Base-by-base conservation (phyloP, 2,113 vertebrate species). In the Poeciliopsis occidentalis region DNA sequence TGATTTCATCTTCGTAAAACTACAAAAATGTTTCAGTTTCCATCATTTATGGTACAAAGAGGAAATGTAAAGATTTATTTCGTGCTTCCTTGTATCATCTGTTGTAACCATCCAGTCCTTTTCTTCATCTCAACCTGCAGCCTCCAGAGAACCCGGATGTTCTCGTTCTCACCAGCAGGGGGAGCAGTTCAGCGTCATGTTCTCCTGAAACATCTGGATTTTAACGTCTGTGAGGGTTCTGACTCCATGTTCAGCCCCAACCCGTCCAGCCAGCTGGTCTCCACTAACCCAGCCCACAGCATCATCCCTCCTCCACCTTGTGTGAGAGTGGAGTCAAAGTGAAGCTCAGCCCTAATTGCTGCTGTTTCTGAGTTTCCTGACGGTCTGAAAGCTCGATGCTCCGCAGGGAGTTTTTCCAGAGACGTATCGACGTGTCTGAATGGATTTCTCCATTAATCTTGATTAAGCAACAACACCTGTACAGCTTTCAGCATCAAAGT, bases 381-480 rank as follows among this genome's bases (percentile, higher is more conserved):
- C 67, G 24, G 65, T 71, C 65, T 1, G 37, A 65, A 64, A 71
- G 17, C 19, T 81, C 0, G 5, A 0, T 4, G 15, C 81, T 81
- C 78, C 83, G 19, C 70, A 0, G 84, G 81, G 87, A 82, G 1
- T 54, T 69, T 47, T 39, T 69, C 29, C 79, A 80, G 82, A 84
- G 81, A 61, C 76, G 0, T 81, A 87, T 86, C 30, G 86, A 84
- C 79, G 71, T 57, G 34, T 30, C 73, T 60, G 76, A 60, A 4
- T 26, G 60, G 60, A 47, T 37, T 72, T 41, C 64, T 44, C 68
- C 75, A 85, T 89, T 86, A 67, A 73, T 89, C 87, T 89, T 76
- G 69, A 86, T 89, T 85, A 83, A 68, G 51, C 34, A 62, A 1
- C 57, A 80, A 80, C 84, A 83, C 83, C 77, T 76, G 85, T 5